Conservation (phyloP, 2,888 invertebrate genomes). For the Pachycephus smyrnensis region DNA sequence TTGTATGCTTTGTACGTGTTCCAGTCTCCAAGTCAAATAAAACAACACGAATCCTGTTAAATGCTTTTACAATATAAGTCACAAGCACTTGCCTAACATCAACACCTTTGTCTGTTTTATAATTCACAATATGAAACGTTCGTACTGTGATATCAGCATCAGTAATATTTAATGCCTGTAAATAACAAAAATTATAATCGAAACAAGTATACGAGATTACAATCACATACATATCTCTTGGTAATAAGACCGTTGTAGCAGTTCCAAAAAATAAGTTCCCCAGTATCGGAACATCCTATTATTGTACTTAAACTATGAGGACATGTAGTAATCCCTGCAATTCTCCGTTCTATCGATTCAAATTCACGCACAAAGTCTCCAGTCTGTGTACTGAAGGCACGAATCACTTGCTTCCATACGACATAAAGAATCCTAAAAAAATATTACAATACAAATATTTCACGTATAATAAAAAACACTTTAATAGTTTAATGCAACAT, state of each 20-base stretch:
- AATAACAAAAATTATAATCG: neutral
- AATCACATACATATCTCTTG: conserved; percentile 65
- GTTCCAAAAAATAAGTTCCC: conserved; percentile 72
- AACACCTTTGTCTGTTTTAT: conserved; percentile 37
- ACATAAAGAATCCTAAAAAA: conserved; percentile 72
- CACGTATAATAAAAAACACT: conserved; percentile 13
- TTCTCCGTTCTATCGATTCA: conserved; percentile 68
- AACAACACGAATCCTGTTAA: conserved; percentile 36
- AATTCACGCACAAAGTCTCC: conserved; percentile 74
- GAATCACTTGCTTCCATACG: conserved; percentile 71
- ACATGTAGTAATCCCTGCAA: conserved; percentile 70
- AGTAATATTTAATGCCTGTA: conserved; percentile 13
- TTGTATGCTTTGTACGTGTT: conserved; percentile 4
- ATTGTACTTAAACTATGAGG: conserved; percentile 66
- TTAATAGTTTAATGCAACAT: conserved; percentile 13
- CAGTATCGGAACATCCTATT: conserved; percentile 71
- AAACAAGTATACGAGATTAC: conserved; percentile 9
- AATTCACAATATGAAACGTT: conserved; percentile 58
- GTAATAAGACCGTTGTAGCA: conserved; percentile 68
- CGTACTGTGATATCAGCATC: conserved; percentile 42
- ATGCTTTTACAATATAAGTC: conserved; percentile 42
- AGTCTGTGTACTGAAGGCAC: conserved; percentile 75
- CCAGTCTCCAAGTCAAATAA: conserved; percentile 55
- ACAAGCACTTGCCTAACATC: conserved; percentile 46
- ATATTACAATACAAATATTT: conserved; percentile 22